Evolutionary conservation across 2,113 vertebrate species (phyloP).

Genomic region (Geothlypis trichas): DNA sequence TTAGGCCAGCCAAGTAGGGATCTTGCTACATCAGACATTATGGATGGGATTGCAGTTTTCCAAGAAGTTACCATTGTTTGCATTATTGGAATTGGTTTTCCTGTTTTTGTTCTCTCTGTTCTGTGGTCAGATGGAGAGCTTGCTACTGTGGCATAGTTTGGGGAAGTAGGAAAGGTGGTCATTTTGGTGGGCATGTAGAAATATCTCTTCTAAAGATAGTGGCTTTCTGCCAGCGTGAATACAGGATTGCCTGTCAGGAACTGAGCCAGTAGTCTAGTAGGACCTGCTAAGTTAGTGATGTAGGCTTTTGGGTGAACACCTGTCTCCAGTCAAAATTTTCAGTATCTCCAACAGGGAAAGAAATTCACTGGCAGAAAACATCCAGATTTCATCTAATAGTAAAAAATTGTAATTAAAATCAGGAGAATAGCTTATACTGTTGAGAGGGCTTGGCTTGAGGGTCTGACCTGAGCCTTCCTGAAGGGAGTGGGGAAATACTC

Average conservation of each 20-base stretch:
- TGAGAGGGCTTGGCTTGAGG: background rate
- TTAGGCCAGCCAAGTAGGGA: background rate
- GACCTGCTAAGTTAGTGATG: background rate
- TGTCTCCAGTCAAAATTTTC: background rate
- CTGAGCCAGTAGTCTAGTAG: background rate
- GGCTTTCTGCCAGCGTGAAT: background rate
- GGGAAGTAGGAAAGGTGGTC: background rate
- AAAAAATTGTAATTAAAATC: background rate
- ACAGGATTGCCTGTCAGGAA: background rate
- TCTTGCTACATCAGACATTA: background rate
- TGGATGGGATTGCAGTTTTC: background rate
- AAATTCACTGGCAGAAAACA: background rate
- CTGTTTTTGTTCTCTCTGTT: background rate
- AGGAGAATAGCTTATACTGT: rapidly evolving
- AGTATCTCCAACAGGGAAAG: background rate
- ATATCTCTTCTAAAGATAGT: background rate
- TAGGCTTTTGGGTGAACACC: background rate
- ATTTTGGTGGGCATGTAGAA: background rate
- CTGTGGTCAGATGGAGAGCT: background rate
- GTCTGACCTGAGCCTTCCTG: background rate
- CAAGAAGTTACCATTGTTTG: background rate
- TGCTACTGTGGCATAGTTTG: background rate
- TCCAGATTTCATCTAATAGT: background rate
- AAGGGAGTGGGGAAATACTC: background rate
- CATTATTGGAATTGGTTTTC: background rate